phyloP scores from a whole-genome alignment of 1,140 invertebrate genomes.

The Pygmarrhopalites habei region DNA sequence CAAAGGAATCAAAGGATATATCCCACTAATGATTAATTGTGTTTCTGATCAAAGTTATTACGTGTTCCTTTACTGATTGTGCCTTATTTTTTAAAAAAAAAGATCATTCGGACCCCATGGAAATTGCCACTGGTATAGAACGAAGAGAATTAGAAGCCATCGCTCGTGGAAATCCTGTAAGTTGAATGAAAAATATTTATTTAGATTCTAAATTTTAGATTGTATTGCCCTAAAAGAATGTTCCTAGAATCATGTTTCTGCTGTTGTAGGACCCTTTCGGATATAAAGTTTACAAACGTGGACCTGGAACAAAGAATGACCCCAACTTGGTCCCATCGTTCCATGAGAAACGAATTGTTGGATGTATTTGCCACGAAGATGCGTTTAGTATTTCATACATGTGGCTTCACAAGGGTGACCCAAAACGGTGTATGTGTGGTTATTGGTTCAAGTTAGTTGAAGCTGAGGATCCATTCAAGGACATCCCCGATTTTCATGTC shows the following conservation, averaged over 20 bases:
- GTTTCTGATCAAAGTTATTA: too few relatives aligned
- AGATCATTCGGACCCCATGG: slow-evolving; percentile 83
- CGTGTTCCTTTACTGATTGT: too few relatives aligned
- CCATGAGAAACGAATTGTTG: slow-evolving; percentile 80
- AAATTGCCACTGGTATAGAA: slow-evolving; percentile 87
- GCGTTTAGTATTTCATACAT: slow-evolving; percentile 81
- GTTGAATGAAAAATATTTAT: slow-evolving; percentile 35
- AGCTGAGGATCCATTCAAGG: slow-evolving; percentile 43
- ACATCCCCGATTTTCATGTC: background rate
- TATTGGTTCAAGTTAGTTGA: slow-evolving; percentile 91
- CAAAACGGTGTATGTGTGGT: slow-evolving; percentile 88
- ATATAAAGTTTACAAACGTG: slow-evolving; percentile 69
- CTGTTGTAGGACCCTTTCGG: slow-evolving; percentile 73
- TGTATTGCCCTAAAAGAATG: background rate
- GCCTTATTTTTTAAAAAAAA: too few relatives aligned
- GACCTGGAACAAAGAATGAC: slow-evolving; percentile 69
- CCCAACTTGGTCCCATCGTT: slow-evolving; percentile 86
- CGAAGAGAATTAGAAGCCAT: slow-evolving; percentile 78
- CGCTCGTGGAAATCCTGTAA: slow-evolving; percentile 74
- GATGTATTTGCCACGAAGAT: slow-evolving; percentile 95
- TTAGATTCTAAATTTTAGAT: background rate
- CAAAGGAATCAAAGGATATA: too few relatives aligned
- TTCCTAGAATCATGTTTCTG: background rate
- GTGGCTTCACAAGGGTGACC: slow-evolving; percentile 80
- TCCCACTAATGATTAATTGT: too few relatives aligned